Conservation (phyloP, 2,113 vertebrate species). For the Martes martes region DNA sequence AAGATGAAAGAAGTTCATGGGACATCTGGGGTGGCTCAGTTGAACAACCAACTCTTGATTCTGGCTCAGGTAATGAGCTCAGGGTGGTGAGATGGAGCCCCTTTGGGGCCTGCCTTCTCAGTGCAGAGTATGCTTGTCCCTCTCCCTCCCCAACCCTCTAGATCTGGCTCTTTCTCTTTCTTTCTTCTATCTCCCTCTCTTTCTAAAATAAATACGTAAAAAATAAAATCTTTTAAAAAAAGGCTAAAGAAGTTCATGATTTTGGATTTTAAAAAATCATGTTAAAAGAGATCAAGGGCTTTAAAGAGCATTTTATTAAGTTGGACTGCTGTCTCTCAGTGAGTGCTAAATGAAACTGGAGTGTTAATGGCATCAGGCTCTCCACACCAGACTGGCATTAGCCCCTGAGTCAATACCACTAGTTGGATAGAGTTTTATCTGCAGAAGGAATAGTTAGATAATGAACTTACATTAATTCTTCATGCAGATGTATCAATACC, state of each 20-base stretch:
- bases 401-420: neutral
- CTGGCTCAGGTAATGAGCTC: neutral
- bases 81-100: neutral
- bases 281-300: neutral
- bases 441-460: neutral
- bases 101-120: neutral
- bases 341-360: neutral
- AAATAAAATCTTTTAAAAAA: neutral
- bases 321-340: neutral
- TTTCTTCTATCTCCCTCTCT: neutral
- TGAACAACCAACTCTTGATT: neutral
- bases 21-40: neutral
- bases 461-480: conserved; percentile 4
- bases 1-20: neutral
- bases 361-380: neutral
- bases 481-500: neutral
- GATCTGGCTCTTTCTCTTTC: neutral
- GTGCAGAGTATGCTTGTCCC: neutral
- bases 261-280: neutral
- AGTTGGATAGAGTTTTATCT: neutral
- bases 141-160: neutral
- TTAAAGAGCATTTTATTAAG: neutral
- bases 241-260: neutral
- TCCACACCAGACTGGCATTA: neutral
- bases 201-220: neutral